A percentile compares a stretch with the other conserved stretches of the same genome.
phyloP scores from a whole-genome alignment of 2,797 vertebrate species.

The Antrozous pallidus region DNA sequence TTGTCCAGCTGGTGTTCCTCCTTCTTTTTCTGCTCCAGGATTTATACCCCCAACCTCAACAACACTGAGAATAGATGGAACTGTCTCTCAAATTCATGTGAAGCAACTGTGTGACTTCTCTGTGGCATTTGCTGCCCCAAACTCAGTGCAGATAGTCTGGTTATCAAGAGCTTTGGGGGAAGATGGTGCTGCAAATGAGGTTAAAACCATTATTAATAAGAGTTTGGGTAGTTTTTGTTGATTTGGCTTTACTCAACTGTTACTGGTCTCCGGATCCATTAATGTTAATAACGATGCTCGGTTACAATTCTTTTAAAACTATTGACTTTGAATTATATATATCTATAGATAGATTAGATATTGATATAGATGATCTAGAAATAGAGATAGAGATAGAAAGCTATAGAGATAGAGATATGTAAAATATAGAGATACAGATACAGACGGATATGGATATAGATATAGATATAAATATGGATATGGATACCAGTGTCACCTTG shows the following conservation, averaged over 20 bases:
- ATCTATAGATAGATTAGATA: too few relatives aligned
- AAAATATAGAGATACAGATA: too few relatives aligned
- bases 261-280: neutral
- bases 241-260: neutral
- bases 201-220: neutral
- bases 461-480: too few relatives aligned
- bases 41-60: fast-evolving
- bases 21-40: neutral
- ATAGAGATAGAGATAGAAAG: too few relatives aligned
- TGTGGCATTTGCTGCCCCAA: neutral
- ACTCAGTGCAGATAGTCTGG: neutral
- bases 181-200: neutral
- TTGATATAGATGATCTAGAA: too few relatives aligned
- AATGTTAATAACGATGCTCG: neutral
- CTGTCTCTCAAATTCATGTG: neutral
- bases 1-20: too few relatives aligned
- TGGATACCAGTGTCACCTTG: slow-evolving; percentile 65
- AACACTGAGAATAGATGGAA: neutral
- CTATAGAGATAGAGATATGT: too few relatives aligned
- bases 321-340: neutral
- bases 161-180: neutral
- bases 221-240: neutral
- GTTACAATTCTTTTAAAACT: slow-evolving; percentile 22
- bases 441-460: too few relatives aligned
- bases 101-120: neutral